Base-by-base conservation (phyloP, 2,888 invertebrate species). In the Amphiduros pacificus region DNA sequence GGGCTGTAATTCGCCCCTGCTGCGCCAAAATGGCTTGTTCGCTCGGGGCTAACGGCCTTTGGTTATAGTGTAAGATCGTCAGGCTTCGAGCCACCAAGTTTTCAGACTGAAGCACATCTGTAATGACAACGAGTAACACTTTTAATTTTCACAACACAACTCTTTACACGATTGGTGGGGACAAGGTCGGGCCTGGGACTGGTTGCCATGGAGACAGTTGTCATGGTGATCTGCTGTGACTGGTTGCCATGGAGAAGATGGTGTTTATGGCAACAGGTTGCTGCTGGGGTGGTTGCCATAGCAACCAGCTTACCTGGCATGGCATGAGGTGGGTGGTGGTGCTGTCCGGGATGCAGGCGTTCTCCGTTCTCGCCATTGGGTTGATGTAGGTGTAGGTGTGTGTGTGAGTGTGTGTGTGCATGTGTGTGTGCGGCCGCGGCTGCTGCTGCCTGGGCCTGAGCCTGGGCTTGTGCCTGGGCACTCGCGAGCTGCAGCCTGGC, bases 401-500 rank as follows among this genome's bases (percentile, higher is more conserved):
- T 89, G 86, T 92, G 92, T 76, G 93, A 91, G 86, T 94, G 93
- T 79, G 93, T 92, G 84, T 93, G 93, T 73, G 93, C 92, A 85
- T 94, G 93, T 78, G 92, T 92, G 85, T 93, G 93, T n/a, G 73
- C 71, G 27, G 70, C 64, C 6, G 66, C 66, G 6, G 68, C 68
- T 1, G 73, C 69, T 22, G 67, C 67, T 0, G 67, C 67, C 11
- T 74, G 60, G 20, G 49, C 20, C 14, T 36, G 69, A 93, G 26
- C 55, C 0, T n/a, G n/a, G 3, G 28, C 54, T 5, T 48, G 24
- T 26, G 73, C 71, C n/a, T 68, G 62, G 3, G 62, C 64, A 2
- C 65, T 50, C 2, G 63, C 93, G 93, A 94, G 93, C 87, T 94
- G 94, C 81, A 94, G 85, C 74, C 94, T 90, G 70, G 88, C 91